These are phyloP conservation scores for Zaprionus taronus DNA, from an alignment of 1,140 invertebrate species.

Conservation along the genomic window DNA sequence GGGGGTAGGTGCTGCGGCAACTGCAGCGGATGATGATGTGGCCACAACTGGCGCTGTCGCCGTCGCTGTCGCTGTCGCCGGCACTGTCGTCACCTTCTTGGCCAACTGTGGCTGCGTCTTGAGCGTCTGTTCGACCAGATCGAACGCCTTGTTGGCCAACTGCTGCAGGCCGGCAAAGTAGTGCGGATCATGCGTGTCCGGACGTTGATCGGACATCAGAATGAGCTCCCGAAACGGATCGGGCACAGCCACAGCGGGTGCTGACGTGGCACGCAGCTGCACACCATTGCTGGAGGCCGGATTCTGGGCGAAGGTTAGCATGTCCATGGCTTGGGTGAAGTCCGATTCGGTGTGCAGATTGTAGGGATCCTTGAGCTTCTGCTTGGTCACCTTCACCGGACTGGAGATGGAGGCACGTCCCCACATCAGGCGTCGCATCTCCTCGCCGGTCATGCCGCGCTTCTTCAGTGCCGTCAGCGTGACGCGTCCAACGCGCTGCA, in stretches of 20 bases:
- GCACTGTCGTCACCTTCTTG: constrained; percentile 11
- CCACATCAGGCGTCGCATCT: constrained; percentile 94
- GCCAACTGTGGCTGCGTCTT: constrained; percentile 64
- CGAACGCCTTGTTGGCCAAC: constrained; percentile 85
- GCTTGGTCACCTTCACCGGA: constrained; percentile 88
- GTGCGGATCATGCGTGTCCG: constrained; percentile 84
- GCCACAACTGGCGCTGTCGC: not conserved
- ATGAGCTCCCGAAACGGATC: constrained; percentile 87
- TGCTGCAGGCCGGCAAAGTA: constrained; percentile 84
- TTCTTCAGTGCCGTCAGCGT: constrained; percentile 93
- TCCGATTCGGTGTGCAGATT: constrained; percentile 76
- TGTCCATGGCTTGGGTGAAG: constrained; percentile 91
- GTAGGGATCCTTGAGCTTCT: constrained; percentile 84
- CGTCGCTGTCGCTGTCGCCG: not conserved
- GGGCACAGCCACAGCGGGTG: constrained; percentile 31
- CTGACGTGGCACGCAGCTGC: constrained; percentile 41
- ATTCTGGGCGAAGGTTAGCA: constrained; percentile 91
- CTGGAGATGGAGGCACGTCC: constrained; percentile 94
- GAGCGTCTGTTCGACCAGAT: constrained; percentile 79
- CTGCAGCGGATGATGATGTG: not conserved
- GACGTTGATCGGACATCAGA: constrained; percentile 84
- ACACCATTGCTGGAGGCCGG: constrained; percentile 64
- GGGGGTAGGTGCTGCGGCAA: constrained; percentile 12
- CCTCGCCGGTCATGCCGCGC: constrained; percentile 93
- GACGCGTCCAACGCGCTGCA: constrained; percentile 93